phyloP scores from a whole-genome alignment of 2,888 invertebrate genomes.

The Empis livida region DNA sequence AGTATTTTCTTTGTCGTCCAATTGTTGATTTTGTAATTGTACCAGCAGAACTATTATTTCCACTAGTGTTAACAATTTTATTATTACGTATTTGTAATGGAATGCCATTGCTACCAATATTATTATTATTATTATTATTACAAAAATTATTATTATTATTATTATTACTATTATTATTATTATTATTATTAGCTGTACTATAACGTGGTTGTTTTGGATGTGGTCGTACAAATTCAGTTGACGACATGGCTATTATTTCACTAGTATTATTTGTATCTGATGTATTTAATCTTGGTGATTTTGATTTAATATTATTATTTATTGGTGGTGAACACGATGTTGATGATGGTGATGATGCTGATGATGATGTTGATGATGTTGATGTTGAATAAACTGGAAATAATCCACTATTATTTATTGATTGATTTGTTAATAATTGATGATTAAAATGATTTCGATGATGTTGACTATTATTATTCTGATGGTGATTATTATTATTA shows the following conservation, averaged over 20 bases:
- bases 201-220: slow-evolving; percentile 22
- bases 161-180: slow-evolving; percentile 9
- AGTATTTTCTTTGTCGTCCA: slow-evolving; percentile 12
- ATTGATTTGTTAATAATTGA: background rate
- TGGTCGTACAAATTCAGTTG: slow-evolving; percentile 21
- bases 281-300: background rate
- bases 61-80: slow-evolving; percentile 7
- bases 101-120: slow-evolving; percentile 7
- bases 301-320: background rate
- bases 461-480: too few relatives aligned
- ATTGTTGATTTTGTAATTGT: slow-evolving; percentile 3
- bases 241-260: slow-evolving; percentile 15
- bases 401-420: background rate
- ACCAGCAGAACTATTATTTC: background rate
- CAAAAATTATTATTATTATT: slow-evolving; percentile 9
- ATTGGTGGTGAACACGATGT: background rate
- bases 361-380: slow-evolving; percentile 5
- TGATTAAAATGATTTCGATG: background rate
- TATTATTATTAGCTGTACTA: slow-evolving; percentile 11
- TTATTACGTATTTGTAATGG: slow-evolving; percentile 10
- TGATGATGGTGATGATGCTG: slow-evolving; percentile 4
- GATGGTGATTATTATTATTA: background rate
- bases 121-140: slow-evolving; percentile 7
- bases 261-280: background rate
- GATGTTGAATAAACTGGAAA: background rate